phyloP scores from a whole-genome alignment of 92 coral and sea anemone species.

The Epizoanthus illoricatus region DNA sequence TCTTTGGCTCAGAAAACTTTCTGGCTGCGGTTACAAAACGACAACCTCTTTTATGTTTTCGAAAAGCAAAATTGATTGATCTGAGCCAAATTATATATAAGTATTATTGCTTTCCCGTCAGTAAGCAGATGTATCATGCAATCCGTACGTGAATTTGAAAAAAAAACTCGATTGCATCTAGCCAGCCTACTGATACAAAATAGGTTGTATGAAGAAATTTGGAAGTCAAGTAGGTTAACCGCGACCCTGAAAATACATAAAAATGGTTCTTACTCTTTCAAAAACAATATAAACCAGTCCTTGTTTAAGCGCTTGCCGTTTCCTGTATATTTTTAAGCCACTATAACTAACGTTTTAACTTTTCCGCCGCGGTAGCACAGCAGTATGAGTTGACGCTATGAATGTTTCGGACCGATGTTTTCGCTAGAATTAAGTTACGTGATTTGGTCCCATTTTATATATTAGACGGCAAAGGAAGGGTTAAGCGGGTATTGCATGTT shows the following conservation, averaged over 20 bases:
- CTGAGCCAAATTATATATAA: too few species aligned
- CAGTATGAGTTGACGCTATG: too few species aligned
- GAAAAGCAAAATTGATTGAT: too few species aligned
- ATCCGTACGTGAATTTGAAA: too few species aligned
- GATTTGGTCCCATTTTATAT: background rate
- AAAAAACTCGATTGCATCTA: too few species aligned
- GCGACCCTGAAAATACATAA: background rate
- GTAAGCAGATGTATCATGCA: too few species aligned
- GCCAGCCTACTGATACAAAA: background rate
- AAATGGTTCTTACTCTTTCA: background rate
- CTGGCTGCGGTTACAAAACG: constrained; percentile 10
- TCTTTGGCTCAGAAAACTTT: too few species aligned
- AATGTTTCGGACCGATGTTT: too few species aligned
- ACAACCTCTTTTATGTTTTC: background rate
- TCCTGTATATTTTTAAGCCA: background rate
- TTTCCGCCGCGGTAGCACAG: too few species aligned
- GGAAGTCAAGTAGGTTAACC: background rate
- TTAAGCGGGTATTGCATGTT: background rate
- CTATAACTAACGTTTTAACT: background rate
- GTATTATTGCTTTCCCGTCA: too few species aligned
- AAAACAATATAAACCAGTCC: background rate
- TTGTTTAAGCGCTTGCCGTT: constrained; percentile 1
- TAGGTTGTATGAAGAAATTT: background rate
- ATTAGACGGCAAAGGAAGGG: background rate
- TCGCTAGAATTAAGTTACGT: background rate